Evolutionary conservation across 2,888 invertebrate genomes (phyloP), one percentile per base, ranked within the genome.

Genomic region (Notodonta dromedarius): DNA sequence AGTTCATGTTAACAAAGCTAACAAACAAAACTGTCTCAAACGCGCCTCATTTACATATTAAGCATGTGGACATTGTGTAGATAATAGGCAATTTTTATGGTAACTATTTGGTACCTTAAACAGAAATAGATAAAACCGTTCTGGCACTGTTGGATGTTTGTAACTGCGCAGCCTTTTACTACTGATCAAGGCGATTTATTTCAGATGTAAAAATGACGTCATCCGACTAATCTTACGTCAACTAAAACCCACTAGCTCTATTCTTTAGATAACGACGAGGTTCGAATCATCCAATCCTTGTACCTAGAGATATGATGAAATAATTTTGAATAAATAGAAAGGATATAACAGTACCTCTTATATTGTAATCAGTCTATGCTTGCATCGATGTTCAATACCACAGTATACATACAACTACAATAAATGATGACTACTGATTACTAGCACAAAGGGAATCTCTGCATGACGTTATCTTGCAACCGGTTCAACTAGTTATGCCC

Each of bases 111-210:
- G 12, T 62, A 58, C 58, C 56, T 59, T 60, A 58, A 62, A 65
- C 13, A 66, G 61, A 56, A 56, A 59, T 61, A 65, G 46, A 61
- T 61, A 63, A 60, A 57, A 44, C 58, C 56, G 54, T 62, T 62
- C 57, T 42, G 50, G 42, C 12, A 42, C 11, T 12, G 35, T 35
- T 35, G 35, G 46, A 46, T 46, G 46, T n/a, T 46, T 46, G 46
- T 16, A 61, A 57, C 48, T 48, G 42, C 24, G 50, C 55, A 65
- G 62, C 63, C 71, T 73, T 73, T 76, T 73, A 76, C 69, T 85
- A 81, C 71, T 80, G 82, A 88, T 84, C 87, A 90, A 90, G 88
- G 88, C 76, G 71, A 86, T 76, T 80, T 85, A 80, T 85, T 85
- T 85, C 80, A 76, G 80, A 82, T 78, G 78, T 82, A 79, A 82